Evolutionary conservation across 2,113 vertebrate species (phyloP).

Genomic region (Actenoides lindsayi): DNA sequence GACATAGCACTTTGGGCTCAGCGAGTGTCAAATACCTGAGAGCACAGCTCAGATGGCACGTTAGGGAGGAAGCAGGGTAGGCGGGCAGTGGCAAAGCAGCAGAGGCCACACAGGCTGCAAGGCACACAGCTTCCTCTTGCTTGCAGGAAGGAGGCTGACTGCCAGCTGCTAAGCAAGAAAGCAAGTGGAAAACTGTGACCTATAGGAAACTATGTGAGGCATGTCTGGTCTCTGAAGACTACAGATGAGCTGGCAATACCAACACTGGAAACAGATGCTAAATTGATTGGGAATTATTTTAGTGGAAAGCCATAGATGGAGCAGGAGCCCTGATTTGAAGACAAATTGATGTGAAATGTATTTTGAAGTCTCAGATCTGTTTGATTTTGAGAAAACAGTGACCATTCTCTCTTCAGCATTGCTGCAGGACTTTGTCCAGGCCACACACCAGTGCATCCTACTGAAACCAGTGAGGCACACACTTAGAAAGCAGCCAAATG

Average conservation of each 20-base stretch:
- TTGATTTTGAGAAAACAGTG: not conserved
- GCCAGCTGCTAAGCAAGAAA: constrained; percentile 76
- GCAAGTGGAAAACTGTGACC: constrained; percentile 81
- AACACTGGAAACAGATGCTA: constrained; percentile 71
- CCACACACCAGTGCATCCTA: not conserved
- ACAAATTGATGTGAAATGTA: not conserved
- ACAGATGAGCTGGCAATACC: constrained; percentile 47
- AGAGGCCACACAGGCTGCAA: not conserved
- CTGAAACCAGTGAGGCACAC: not conserved
- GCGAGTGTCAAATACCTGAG: not conserved
- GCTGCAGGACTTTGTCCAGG: not conserved
- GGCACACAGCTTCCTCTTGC: not conserved
- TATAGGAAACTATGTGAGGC: constrained; percentile 77
- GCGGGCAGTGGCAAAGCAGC: not conserved
- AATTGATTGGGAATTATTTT: constrained; percentile 68
- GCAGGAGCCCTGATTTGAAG: not conserved
- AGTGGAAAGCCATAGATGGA: constrained; percentile 43
- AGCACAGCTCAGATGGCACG: not conserved
- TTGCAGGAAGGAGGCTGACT: constrained; percentile 63
- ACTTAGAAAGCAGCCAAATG: not conserved
- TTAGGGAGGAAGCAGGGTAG: not conserved
- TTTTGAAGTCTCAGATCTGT: not conserved
- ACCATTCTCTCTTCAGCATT: not conserved
- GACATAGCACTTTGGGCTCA: not conserved
- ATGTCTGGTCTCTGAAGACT: constrained; percentile 54